Conservation (phyloP, 1,140 invertebrate genomes). For the Hestina assimilis region DNA sequence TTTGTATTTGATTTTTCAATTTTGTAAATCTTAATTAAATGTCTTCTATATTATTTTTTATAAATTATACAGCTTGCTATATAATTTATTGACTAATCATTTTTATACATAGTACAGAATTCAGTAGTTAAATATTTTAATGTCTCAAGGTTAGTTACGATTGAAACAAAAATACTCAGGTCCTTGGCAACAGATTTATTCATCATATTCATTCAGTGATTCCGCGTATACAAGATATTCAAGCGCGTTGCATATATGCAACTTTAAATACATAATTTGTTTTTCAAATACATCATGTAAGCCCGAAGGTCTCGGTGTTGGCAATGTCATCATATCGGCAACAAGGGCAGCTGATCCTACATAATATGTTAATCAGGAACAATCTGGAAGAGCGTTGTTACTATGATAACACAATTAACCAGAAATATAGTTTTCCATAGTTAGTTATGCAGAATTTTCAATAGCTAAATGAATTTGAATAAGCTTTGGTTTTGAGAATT, state of each 20-base stretch:
- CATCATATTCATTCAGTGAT: constrained; percentile 26
- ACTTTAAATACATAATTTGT: constrained; percentile 36
- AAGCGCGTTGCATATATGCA: constrained; percentile 36
- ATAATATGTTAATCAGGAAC: constrained; percentile 26
- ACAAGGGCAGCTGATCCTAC: constrained; percentile 27
- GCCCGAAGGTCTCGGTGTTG: constrained; percentile 29
- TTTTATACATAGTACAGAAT: too few species aligned
- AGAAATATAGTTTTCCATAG: too few species aligned
- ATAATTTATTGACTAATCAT: too few species aligned
- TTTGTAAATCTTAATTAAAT: too few species aligned
- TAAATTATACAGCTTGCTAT: too few species aligned
- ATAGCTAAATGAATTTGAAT: too few species aligned
- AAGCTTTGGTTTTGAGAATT: too few species aligned
- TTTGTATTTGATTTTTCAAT: too few species aligned
- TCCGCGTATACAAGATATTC: constrained; percentile 33
- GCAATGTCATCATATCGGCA: constrained; percentile 34
- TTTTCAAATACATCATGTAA: constrained; percentile 38
- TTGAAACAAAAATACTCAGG: constrained; percentile 13
- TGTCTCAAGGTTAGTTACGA: constrained; percentile 8
- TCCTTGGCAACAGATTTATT: constrained; percentile 22
- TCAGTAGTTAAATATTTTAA: background rate
- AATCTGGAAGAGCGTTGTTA: constrained; percentile 19
- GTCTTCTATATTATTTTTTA: too few species aligned
- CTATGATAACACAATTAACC: background rate
- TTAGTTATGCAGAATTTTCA: too few species aligned